A percentile compares a stretch with the other conserved stretches of the same genome.
phyloP scores from a whole-genome alignment of 2,888 invertebrate species.

The Heteropelma amictum region DNA sequence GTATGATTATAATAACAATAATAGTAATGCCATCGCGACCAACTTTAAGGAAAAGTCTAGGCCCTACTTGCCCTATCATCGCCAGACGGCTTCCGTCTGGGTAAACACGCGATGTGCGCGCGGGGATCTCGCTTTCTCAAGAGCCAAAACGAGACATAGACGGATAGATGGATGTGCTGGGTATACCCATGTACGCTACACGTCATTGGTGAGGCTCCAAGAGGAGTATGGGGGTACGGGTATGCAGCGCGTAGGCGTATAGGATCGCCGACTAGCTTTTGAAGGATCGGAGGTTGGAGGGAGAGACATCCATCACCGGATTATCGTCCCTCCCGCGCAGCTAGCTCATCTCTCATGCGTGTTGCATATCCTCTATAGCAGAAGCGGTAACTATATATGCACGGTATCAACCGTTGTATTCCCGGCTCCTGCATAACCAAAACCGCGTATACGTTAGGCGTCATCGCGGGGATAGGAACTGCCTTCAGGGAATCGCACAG shows the following conservation, averaged over 20 bases:
- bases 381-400: not conserved
- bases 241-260: slow-evolving; percentile 35
- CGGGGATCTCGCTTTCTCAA: slow-evolving; percentile 38
- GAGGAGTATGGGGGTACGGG: not conserved
- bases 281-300: slow-evolving; percentile 50
- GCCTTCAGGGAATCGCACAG: not conserved
- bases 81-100: slow-evolving; percentile 75
- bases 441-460: not conserved
- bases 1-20: not conserved
- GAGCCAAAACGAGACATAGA: slow-evolving; percentile 48
- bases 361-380: not conserved
- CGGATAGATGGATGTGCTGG: slow-evolving; percentile 30
- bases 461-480: not conserved
- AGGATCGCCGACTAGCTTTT: slow-evolving; percentile 29
- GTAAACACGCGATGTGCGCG: slow-evolving; percentile 69
- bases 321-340: slow-evolving; percentile 66
- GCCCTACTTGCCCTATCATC: slow-evolving; percentile 66
- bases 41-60: slow-evolving; percentile 48
- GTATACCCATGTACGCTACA: not conserved
- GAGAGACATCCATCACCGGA: slow-evolving; percentile 74
- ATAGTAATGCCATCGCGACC: slow-evolving; percentile 12
- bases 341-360: slow-evolving; percentile 1
- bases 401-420: not conserved
- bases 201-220: not conserved
- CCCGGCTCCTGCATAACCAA: not conserved